Evolutionary conservation across 2,797 vertebrate species (phyloP).

Genomic region (Gymnothorax reevesii): DNA sequence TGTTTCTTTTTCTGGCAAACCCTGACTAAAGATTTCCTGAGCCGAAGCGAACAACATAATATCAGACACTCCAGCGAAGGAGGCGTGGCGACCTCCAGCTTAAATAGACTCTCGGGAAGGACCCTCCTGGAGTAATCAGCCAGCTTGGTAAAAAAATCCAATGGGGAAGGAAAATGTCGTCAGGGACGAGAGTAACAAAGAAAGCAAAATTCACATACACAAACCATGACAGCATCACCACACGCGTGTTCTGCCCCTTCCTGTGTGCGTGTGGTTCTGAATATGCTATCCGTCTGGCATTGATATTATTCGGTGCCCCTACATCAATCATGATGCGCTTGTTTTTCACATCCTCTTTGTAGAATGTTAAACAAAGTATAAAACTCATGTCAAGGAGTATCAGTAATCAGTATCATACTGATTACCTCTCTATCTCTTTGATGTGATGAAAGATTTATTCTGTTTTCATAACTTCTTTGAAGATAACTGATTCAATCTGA

Average conservation of each 20-base stretch:
- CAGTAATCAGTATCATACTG: neutral
- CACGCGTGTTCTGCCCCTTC: neutral
- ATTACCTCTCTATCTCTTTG: neutral
- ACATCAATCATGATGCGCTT: neutral
- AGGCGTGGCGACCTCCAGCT: too few species aligned
- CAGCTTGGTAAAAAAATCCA: too few species aligned
- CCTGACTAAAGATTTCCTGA: too few species aligned
- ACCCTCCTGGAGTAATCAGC: too few species aligned
- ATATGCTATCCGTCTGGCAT: neutral
- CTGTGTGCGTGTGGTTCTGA: neutral
- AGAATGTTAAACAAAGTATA: neutral
- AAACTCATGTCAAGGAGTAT: neutral
- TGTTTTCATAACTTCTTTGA: neutral
- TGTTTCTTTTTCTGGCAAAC: too few species aligned
- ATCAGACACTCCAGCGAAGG: too few species aligned
- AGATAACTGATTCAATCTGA: neutral
- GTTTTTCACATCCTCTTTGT: neutral
- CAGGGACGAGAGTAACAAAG: too few species aligned
- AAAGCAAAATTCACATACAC: too few species aligned
- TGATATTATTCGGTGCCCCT: neutral
- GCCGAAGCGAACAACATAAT: too few species aligned
- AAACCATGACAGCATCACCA: too few species aligned
- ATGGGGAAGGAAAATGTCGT: too few species aligned
- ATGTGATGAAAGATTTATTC: neutral
- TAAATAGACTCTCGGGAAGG: too few species aligned